Evolutionary conservation across 2,113 vertebrate species (phyloP), one percentile per base, ranked within the genome.

Genomic region (Apistogramma diplotaenia): DNA sequence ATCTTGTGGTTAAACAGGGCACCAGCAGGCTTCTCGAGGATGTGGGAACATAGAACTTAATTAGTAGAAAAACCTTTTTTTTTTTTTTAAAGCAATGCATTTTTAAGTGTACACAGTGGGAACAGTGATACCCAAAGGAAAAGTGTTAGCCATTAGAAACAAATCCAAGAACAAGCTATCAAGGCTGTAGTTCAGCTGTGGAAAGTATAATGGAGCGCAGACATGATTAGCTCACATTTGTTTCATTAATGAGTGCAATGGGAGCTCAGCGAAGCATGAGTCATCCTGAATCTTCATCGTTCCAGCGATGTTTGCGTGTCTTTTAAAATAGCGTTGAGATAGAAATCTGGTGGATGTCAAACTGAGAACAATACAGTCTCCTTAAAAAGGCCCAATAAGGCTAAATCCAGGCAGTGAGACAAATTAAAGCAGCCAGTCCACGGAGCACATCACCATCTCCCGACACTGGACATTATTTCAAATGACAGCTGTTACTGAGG

Each of bases 1-100:
- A 92, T 62, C 94, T 89, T 81, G 92, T 94, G 94, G 93, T 56
- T 27, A 15, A 3, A 5, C 67, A 25, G 2, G 15, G 76, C 67
- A 78, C 5, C 2, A 75, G 67, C 62, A 85, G 15, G 74, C 19
- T 57, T 29, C 12, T 6, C 1, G 6, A 4, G 1, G 18, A 7
- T 59, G 16, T 23, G n/a, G 3, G 37, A 21, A 78, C 11, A 19
- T 9, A 15, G 12, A 3, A 3, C 46, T 4, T 12, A 33, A 5
- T 53, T 16, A 16, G 37, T 4, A n/a, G 56, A 55, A 73, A 81
- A 57, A 72, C 1, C 5, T 4, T 10, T 27, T 3, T 15, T 31
- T 55, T 35, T 25, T 21, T 21, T 0, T 40, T 2, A 21, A 46
- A 85, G 76, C 19, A 31, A 0, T 53, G 23, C 37, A 85, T 70